Base-by-base conservation (phyloP, 2,888 invertebrate species). In the Acrobasis repandana region DNA sequence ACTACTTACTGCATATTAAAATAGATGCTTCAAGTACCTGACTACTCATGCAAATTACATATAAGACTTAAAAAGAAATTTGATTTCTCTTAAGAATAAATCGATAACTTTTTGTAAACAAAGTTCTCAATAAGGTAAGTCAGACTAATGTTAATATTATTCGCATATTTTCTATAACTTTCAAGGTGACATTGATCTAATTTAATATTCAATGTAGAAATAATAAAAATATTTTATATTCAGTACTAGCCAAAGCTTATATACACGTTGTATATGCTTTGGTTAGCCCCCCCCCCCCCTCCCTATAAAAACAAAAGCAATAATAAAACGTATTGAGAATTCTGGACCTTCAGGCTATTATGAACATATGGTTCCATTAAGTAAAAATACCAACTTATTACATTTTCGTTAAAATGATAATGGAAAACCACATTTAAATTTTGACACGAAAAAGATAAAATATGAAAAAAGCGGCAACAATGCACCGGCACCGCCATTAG, bases 401-500 rank as follows among this genome's bases (percentile, higher is more conserved):
- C 36, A 10, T 36, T 36, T 36, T 10, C 36, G 20, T 20, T 20
- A 20, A 36, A 36, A 36, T 36, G 9, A 10, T 36, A 36, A 36
- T 36, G 36, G 36, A 36, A 38, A 38, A 38, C 38, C 38, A 38
- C 10, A 38, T 11, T 38, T 0, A 10, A 38, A 38, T 28, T 28
- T 8, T 28, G 28, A 28, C 28, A 28, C 28, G 28, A 28, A 8
- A 28, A 28, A 20, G 49, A 9, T 33, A 50, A 52, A 52, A 36
- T 36, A 16, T 52, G 34, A 52, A 52, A 52, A 52, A 52, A 36
- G 52, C 15, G 50, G 43, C 20, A 43, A 58, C 48, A 58, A 51
- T 57, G 51, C 51, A 50, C 47, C 47, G 15, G 51, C 51, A 50
- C 47, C 47, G 15, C 36, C 60, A 62, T 62, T 57, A 60, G 56